These are phyloP conservation scores for Limnephilus auricula DNA, from an alignment of 2,888 invertebrate genomes.

Conservation along the genomic window DNA sequence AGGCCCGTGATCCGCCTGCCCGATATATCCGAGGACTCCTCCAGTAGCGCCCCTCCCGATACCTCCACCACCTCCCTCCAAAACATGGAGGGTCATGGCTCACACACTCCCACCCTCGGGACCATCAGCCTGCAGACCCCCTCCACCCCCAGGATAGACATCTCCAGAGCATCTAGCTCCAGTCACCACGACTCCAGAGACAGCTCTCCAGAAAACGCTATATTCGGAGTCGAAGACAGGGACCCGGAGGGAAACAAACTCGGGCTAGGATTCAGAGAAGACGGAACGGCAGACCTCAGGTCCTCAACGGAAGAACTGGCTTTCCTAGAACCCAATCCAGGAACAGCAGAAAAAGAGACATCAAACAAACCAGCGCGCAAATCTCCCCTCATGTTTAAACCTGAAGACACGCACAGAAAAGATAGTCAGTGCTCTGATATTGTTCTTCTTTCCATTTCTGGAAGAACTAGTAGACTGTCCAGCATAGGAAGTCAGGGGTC, in stretches of 20 bases:
- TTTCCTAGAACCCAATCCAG: slow-evolving; percentile 82
- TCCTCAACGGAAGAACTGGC: slow-evolving; percentile 93
- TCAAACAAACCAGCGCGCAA: slow-evolving; percentile 72
- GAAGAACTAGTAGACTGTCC: slow-evolving; percentile 88
- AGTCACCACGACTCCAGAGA: slow-evolving; percentile 92
- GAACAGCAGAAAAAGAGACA: slow-evolving; percentile 68
- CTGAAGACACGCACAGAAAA: slow-evolving; percentile 81
- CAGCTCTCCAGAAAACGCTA: slow-evolving; percentile 90
- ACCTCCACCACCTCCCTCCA: slow-evolving; percentile 68
- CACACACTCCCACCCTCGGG: slow-evolving; percentile 69
- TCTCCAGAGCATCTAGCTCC: slow-evolving; percentile 92
- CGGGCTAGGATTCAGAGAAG: slow-evolving; percentile 82
- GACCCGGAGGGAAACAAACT: slow-evolving; percentile 75
- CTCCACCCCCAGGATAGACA: slow-evolving; percentile 90
- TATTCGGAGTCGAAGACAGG: slow-evolving; percentile 79
- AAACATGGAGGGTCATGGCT: slow-evolving; percentile 67
- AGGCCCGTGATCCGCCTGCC: slow-evolving; percentile 78
- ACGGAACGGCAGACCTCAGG: slow-evolving; percentile 90
- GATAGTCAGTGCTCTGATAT: slow-evolving; percentile 88
- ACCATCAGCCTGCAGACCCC: slow-evolving; percentile 78
- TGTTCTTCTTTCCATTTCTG: slow-evolving; percentile 85
- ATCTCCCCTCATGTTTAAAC: slow-evolving; percentile 74
- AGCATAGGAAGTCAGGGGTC: slow-evolving; percentile 90
- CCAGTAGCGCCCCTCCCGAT: slow-evolving; percentile 70
- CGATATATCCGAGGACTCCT: slow-evolving; percentile 77